Conservation (phyloP, 2,888 invertebrate genomes). For the Heliconius ismenius region DNA sequence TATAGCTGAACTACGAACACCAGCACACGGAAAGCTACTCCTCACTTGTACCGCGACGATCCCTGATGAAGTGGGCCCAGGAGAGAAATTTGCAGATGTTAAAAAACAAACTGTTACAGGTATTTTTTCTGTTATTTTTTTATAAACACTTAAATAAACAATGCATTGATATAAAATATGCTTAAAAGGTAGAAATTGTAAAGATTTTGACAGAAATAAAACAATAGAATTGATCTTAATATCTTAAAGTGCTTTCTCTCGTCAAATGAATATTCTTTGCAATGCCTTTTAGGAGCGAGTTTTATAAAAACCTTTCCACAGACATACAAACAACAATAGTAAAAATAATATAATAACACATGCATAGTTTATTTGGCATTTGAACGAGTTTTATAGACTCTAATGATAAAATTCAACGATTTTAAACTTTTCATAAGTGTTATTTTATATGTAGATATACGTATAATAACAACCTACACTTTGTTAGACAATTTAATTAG, state of each 20-base stretch:
- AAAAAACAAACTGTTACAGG: conserved; percentile 88
- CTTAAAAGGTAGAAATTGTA: background rate
- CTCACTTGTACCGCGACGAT: conserved; percentile 90
- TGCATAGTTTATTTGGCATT: too few species aligned
- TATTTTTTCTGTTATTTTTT: conserved; percentile 51
- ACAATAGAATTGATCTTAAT: background rate
- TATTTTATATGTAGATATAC: too few species aligned
- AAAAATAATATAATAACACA: too few species aligned
- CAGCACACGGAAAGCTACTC: conserved; percentile 86
- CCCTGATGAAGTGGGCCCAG: conserved; percentile 87
- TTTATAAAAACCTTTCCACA: too few species aligned
- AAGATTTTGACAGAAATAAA: background rate
- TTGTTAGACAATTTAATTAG: background rate
- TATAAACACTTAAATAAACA: background rate
- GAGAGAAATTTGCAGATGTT: conserved; percentile 88
- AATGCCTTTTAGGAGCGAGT: background rate
- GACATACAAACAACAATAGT: too few species aligned
- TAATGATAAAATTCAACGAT: too few species aligned
- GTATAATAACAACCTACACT: too few species aligned
- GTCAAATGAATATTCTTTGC: background rate
- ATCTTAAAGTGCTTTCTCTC: background rate
- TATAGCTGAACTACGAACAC: conserved; percentile 86
- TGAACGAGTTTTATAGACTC: too few species aligned
- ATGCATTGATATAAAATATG: background rate
- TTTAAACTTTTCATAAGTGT: too few species aligned